Percentiles rank a stretch among this genome's conserved stretches.
Conservation (phyloP, 1,140 invertebrate genomes). For the Zophobas morio region DNA sequence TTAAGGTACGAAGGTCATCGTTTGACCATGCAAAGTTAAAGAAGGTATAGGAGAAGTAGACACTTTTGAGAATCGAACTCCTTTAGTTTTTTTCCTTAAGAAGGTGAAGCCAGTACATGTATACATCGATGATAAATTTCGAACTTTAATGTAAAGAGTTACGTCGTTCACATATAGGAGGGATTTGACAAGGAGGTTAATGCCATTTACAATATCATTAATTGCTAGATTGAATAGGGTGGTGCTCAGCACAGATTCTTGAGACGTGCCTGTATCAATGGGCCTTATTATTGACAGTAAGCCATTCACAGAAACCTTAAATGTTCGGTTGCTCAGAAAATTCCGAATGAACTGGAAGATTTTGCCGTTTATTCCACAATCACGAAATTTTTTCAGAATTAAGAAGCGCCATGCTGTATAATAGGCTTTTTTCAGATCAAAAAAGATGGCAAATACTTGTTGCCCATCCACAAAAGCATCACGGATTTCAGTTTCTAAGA, state of each 20-base stretch:
- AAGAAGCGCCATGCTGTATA: neutral
- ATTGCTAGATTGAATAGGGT: constrained; percentile 34
- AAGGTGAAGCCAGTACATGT: too few relatives aligned
- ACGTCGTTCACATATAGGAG: too few relatives aligned
- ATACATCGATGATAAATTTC: too few relatives aligned
- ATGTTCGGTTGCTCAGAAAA: constrained; percentile 41
- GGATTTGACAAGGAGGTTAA: neutral
- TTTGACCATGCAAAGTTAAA: too few relatives aligned
- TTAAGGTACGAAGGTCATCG: too few relatives aligned
- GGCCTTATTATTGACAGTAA: constrained; percentile 5
- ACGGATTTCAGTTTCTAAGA: neutral
- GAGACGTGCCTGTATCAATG: constrained; percentile 31
- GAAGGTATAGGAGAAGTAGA: too few relatives aligned
- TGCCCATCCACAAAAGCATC: constrained; percentile 43
- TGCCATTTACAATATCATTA: constrained; percentile 29
- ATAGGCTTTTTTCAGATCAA: neutral
- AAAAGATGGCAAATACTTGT: constrained; percentile 17
- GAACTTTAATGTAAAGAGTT: too few relatives aligned
- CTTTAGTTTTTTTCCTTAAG: too few relatives aligned
- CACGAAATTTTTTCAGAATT: constrained; percentile 2
- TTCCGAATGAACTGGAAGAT: constrained; percentile 38
- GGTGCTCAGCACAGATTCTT: neutral
- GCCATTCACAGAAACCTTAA: constrained; percentile 10
- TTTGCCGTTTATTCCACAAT: constrained; percentile 48
- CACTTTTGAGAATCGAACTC: too few relatives aligned